Conservation (phyloP, 2,797 vertebrate genomes). For the Discoglossus pictus region DNA sequence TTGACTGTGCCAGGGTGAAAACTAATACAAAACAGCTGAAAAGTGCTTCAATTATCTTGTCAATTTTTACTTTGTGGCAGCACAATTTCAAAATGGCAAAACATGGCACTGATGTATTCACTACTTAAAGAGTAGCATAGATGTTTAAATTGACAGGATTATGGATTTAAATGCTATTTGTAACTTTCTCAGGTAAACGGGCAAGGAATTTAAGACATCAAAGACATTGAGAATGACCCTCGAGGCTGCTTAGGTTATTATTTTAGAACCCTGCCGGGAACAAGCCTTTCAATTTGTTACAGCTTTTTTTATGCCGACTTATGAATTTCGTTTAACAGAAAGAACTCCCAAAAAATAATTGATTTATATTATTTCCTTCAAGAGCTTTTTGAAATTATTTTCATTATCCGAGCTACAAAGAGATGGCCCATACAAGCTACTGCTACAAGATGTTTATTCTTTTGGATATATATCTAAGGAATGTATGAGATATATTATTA, state of each 20-base stretch:
- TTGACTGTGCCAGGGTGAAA: too few species aligned
- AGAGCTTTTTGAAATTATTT: slow-evolving; percentile 45
- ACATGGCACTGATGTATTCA: background rate
- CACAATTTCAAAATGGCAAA: too few species aligned
- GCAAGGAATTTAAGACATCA: slow-evolving; percentile 40
- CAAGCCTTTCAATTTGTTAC: slow-evolving; percentile 37
- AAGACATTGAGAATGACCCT: slow-evolving; percentile 21
- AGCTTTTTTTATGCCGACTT: slow-evolving; percentile 27
- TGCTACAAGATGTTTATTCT: too few species aligned
- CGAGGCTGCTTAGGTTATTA: slow-evolving; percentile 28
- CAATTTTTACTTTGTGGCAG: too few species aligned
- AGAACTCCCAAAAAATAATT: slow-evolving; percentile 18
- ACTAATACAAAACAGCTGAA: too few species aligned
- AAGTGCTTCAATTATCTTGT: too few species aligned
- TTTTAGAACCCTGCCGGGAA: slow-evolving; percentile 32
- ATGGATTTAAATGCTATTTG: slow-evolving; percentile 22
- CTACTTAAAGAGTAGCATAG: background rate
- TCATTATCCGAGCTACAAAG: slow-evolving; percentile 45
- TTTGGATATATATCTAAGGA: too few species aligned
- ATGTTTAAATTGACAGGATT: slow-evolving; percentile 19
- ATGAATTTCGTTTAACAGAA: slow-evolving; percentile 13
- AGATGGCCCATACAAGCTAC: too few species aligned
- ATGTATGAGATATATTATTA: too few species aligned
- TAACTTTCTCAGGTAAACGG: slow-evolving; percentile 37
- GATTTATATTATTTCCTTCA: slow-evolving; percentile 52